Percentiles rank a stretch among this genome's conserved stretches.
Conservation (phyloP, 2,113 vertebrate genomes). For the Cephalopholis sonnerati region DNA sequence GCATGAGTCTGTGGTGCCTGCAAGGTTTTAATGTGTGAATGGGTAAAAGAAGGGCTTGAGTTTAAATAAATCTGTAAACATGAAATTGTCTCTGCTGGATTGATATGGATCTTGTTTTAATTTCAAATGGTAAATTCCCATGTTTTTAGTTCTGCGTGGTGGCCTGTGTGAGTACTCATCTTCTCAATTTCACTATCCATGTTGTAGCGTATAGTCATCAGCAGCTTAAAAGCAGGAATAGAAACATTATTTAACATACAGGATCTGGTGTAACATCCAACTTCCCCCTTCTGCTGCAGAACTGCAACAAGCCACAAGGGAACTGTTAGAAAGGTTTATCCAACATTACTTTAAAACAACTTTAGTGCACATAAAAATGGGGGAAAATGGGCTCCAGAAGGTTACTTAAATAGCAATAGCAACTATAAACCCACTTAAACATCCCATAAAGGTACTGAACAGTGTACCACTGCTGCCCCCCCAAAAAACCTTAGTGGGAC, state of each 20-base stretch:
- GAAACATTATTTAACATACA: slow-evolving; percentile 26
- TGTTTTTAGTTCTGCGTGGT: slow-evolving; percentile 12
- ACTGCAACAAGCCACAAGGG: neutral
- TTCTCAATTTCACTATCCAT: slow-evolving; percentile 39
- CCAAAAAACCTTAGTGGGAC: too few relatives aligned
- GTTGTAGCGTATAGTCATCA: neutral
- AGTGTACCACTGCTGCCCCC: too few relatives aligned
- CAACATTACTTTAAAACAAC: neutral
- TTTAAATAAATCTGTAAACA: slow-evolving; percentile 68
- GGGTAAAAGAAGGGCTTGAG: slow-evolving; percentile 53
- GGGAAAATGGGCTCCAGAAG: too few relatives aligned
- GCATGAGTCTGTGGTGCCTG: slow-evolving; percentile 56
- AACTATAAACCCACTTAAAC: too few relatives aligned
- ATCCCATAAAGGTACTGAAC: too few relatives aligned
- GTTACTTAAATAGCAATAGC: too few relatives aligned
- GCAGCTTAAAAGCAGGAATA: slow-evolving; percentile 21
- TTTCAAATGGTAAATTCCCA: neutral
- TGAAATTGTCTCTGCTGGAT: slow-evolving; percentile 3
- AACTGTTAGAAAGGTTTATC: neutral
- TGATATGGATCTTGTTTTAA: neutral
- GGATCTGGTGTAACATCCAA: slow-evolving; percentile 11
- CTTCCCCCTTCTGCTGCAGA: neutral
- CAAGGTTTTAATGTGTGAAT: slow-evolving; percentile 62
- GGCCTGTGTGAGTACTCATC: neutral
- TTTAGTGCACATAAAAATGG: neutral